Conservation (phyloP, 2,113 vertebrate genomes). For the Jaculus jaculus region DNA sequence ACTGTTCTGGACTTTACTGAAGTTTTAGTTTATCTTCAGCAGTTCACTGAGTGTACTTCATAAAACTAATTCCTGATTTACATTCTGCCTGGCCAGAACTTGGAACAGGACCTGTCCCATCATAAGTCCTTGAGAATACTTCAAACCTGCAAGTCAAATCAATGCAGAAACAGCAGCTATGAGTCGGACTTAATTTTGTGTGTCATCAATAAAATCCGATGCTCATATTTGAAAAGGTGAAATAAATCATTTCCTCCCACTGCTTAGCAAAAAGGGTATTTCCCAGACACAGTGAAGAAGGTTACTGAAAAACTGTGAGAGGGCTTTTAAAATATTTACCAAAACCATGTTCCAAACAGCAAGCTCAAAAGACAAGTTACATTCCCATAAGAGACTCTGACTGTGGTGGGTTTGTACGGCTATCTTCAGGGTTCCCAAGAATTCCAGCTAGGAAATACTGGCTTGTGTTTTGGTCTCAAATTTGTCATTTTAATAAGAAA, state of each 20-base stretch:
- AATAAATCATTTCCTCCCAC: constrained; percentile 36
- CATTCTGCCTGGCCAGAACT: not conserved
- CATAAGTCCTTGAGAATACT: not conserved
- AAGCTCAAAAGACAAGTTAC: not conserved
- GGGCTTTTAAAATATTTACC: constrained; percentile 20
- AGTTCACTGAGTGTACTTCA: not conserved
- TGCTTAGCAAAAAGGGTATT: constrained; percentile 24
- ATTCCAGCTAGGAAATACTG: constrained; percentile 54
- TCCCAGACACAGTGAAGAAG: not conserved
- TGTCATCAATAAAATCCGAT: not conserved
- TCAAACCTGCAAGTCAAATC: not conserved
- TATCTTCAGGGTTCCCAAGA: constrained; percentile 11
- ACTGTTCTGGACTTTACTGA: not conserved
- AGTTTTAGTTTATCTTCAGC: not conserved
- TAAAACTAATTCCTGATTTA: not conserved
- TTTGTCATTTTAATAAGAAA: constrained; percentile 53
- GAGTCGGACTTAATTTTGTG: not conserved
- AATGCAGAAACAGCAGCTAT: not conserved
- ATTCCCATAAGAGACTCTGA: constrained; percentile 44
- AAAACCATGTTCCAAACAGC: not conserved
- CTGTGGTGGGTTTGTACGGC: constrained; percentile 43
- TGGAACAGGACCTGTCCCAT: not conserved
- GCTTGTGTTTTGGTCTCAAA: constrained; percentile 4
- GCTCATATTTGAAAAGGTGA: constrained; percentile 44
- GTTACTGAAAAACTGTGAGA: constrained; percentile 1